Conservation (phyloP, 2,797 vertebrate species). For the Otus scops region DNA sequence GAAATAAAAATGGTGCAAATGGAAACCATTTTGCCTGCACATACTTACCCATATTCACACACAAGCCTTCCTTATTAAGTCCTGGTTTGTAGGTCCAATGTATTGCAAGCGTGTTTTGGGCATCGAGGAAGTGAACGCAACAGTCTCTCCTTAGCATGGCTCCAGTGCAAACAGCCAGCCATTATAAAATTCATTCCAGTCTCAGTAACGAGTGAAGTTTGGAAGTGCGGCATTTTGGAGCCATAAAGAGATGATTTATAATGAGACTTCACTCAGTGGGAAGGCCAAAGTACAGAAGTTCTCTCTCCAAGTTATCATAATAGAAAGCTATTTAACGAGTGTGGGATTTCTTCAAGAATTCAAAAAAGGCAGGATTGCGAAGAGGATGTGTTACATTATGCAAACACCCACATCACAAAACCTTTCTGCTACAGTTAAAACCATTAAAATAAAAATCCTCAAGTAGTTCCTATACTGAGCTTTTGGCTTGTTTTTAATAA, state of each 20-base stretch:
- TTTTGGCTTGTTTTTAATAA: background rate
- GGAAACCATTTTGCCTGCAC: background rate
- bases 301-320: slow-evolving; percentile 66
- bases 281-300: slow-evolving; percentile 42
- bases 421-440: background rate
- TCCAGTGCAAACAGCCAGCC: slow-evolving; percentile 42
- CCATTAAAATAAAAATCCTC: background rate
- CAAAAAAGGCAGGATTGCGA: slow-evolving; percentile 39
- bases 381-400: slow-evolving; percentile 43
- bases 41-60: background rate
- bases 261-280: slow-evolving; percentile 69
- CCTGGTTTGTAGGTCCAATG: background rate
- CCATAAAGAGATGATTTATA: slow-evolving; percentile 74
- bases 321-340: slow-evolving; percentile 69
- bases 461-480: background rate
- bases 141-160: slow-evolving; percentile 6
- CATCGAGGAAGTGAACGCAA: slow-evolving; percentile 45
- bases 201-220: slow-evolving; percentile 69
- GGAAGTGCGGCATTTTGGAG: slow-evolving; percentile 63
- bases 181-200: slow-evolving; percentile 66
- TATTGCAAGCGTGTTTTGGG: slow-evolving; percentile 34
- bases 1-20: slow-evolving; percentile 15
- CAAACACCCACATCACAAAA: background rate
- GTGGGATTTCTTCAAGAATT: slow-evolving; percentile 51
- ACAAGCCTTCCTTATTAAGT: background rate